These are phyloP conservation scores for Netelia melanura DNA, from an alignment of 2,888 invertebrate species.

Conservation along the genomic window DNA sequence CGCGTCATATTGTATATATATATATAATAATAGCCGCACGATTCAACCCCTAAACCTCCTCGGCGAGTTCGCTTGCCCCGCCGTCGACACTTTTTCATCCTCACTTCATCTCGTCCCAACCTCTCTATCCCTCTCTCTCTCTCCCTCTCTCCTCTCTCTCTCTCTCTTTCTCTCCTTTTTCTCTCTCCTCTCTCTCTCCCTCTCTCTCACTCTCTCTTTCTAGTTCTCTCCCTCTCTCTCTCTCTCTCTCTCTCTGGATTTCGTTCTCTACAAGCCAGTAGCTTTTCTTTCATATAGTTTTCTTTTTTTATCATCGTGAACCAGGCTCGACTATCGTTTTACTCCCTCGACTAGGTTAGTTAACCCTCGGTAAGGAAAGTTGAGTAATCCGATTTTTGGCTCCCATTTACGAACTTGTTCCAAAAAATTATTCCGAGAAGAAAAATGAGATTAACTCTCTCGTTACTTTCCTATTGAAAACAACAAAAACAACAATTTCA, in stretches of 20 bases:
- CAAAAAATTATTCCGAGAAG: neutral
- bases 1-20: constrained; percentile 45
- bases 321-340: neutral
- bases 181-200: neutral
- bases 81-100: constrained; percentile 55
- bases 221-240: neutral
- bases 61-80: constrained; percentile 34
- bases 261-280: neutral
- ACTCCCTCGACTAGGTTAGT: constrained; percentile 36
- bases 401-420: neutral
- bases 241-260: neutral
- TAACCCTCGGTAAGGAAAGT: neutral
- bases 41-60: constrained; percentile 48
- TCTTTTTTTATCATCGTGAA: neutral
- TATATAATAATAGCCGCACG: constrained; percentile 36
- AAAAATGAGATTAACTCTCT: neutral
- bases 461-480: too few relatives aligned
- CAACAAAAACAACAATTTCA: neutral
- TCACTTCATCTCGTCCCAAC: constrained; percentile 23
- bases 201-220: neutral
- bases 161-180: neutral
- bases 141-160: neutral
- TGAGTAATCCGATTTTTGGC: neutral
- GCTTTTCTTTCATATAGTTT: constrained; percentile 9
- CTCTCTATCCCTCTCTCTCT: neutral